Base-by-base conservation (phyloP, 2,797 vertebrate genomes). In the Betta splendens region DNA sequence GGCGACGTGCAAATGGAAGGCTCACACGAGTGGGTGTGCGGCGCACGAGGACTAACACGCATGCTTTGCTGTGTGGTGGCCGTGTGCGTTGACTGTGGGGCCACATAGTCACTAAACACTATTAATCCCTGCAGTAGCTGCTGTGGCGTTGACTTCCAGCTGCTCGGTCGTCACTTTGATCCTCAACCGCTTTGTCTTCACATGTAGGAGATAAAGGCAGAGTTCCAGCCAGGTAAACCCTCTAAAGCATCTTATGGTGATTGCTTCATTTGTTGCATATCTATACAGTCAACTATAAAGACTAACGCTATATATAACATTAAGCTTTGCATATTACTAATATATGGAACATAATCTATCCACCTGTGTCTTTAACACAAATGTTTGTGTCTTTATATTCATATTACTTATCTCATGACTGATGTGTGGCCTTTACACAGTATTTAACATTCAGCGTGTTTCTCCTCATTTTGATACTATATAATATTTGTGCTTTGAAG, bases 161-260 rank as follows among this genome's bases (percentile, higher is more conserved):
- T 46, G 56, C 46, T 49, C 48, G 49, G 7, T 63, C 50, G 43
- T 9, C 42, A 75, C 69, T 82, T 84, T 89, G 73, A 85, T 72
- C 66, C 60, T 68, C 29, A 71, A 75, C 75, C 71, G 32, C 78
- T 87, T 38, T 91, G 72, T 92, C 79, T 88, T 83, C 81, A 90
- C 83, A 85, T 84, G 64, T 84, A 98, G 96, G 95, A 94, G 73
- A 84, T 95, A 85, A 94, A 93, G 20, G 86, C 92, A 69, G 90
- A 92, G 76, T 75, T 80, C 60, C 70, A 79, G 71, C 47, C 86
- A 96, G 96, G 96, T 98, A 89, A 90, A 85, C 25, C 58, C 13
- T n/a, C 25, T 59, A 23, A 8, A 36, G 21, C 48, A 53, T 67
- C 21, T 38, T 36, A 22, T 11, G 65, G 7, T 60, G n/a, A 35